phyloP scores from a whole-genome alignment of 2,797 vertebrate genomes.

The Thripadectes ignobilis region DNA sequence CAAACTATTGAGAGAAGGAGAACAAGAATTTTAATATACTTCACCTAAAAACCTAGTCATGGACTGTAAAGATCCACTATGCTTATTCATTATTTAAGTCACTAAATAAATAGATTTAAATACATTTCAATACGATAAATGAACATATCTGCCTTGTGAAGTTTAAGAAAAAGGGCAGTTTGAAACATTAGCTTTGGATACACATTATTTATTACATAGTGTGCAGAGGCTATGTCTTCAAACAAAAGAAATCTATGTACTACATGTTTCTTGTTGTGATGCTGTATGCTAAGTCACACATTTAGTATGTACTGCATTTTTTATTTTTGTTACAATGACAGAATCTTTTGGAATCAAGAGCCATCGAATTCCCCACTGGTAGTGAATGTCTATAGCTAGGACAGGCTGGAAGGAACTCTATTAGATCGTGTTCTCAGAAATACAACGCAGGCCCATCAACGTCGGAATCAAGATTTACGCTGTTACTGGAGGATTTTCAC shows the following conservation, averaged over 20 bases:
- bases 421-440: not conserved
- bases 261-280: not conserved
- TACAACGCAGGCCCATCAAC: not conserved
- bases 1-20: not conserved
- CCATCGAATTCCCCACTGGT: not conserved
- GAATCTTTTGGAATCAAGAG: not conserved
- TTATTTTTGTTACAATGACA: not conserved
- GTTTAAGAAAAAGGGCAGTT: not conserved
- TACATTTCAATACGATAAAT: not conserved
- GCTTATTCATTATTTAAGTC: not conserved
- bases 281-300: not conserved
- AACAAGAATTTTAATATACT: not conserved
- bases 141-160: not conserved
- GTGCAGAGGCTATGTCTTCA: not conserved
- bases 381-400: not conserved
- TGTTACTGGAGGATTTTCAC: not conserved
- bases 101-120: not conserved
- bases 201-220: conserved; percentile 34
- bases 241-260: not conserved
- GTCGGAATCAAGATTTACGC: not conserved
- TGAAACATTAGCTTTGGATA: not conserved
- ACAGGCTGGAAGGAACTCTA: not conserved
- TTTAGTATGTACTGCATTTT: not conserved
- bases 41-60: not conserved
- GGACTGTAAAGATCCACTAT: not conserved